phyloP scores from a whole-genome alignment of 2,888 invertebrate species.

The Neoscelio sp. region DNA sequence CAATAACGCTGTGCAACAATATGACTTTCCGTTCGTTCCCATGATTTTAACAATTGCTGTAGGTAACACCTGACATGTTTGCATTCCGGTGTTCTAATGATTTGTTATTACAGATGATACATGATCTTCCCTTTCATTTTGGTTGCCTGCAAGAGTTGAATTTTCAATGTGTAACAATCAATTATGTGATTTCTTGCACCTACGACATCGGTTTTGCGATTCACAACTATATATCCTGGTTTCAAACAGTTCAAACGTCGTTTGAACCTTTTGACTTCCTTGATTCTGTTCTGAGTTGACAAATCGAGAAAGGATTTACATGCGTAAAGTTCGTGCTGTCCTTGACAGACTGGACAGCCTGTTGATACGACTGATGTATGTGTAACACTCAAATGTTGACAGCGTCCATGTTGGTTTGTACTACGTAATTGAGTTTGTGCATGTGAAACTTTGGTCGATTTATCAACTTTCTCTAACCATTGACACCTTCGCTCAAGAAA shows the following conservation, averaged over 20 bases:
- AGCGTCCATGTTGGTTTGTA: not conserved
- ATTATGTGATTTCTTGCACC: conserved; percentile 24
- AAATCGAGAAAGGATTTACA: conserved; percentile 36
- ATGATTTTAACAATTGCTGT: too few species aligned
- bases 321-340: not conserved
- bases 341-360: conserved; percentile 22
- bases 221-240: conserved; percentile 6
- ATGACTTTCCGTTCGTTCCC: too few species aligned
- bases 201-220: not conserved
- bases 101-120: not conserved
- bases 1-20: not conserved
- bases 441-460: not conserved
- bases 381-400: not conserved
- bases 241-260: conserved; percentile 51
- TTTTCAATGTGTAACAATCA: not conserved
- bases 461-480: conserved; percentile 26
- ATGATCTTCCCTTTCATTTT: not conserved
- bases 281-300: conserved; percentile 9
- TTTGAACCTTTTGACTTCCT: conserved; percentile 21
- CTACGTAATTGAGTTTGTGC: not conserved
- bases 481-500: conserved; percentile 30
- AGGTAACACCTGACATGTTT: not conserved
- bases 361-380: not conserved
- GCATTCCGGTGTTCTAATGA: not conserved
- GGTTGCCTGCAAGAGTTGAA: too few species aligned